Conservation (phyloP, 2,888 invertebrate genomes). For the Polyommatus iphigenia region DNA sequence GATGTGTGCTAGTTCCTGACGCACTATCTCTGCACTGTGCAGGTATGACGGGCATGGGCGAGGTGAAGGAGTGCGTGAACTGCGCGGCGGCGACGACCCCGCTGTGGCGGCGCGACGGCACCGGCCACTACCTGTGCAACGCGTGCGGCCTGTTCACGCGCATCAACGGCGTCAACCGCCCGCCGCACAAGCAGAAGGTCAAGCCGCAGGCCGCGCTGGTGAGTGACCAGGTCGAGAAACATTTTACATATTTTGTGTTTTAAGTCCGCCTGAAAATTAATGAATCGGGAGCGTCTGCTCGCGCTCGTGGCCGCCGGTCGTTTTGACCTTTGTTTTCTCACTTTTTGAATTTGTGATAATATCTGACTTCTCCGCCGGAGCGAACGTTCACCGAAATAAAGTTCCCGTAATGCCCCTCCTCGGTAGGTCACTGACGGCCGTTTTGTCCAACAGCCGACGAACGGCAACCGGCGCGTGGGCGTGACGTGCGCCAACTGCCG, state of each 20-base stretch:
- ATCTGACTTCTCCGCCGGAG: not conserved
- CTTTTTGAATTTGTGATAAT: not conserved
- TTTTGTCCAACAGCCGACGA: slow-evolving; percentile 64
- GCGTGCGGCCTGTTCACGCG: slow-evolving; percentile 97
- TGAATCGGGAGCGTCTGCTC: not conserved
- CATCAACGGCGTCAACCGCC: slow-evolving; percentile 87
- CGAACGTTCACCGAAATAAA: not conserved
- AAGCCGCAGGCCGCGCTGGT: slow-evolving; percentile 82
- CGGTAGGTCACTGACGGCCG: slow-evolving; percentile 11
- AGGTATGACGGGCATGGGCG: slow-evolving; percentile 77
- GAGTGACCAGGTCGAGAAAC: slow-evolving; percentile 33
- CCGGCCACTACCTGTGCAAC: slow-evolving; percentile 99
- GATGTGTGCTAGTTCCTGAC: not conserved
- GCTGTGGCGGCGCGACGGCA: slow-evolving; percentile 98
- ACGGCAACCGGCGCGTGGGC: slow-evolving; percentile 84
- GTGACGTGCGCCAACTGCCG: slow-evolving; percentile 97
- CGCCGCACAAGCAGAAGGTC: slow-evolving; percentile 83
- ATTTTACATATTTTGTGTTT: not conserved
- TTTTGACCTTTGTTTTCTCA: not conserved
- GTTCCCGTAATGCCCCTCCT: not conserved
- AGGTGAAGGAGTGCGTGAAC: slow-evolving; percentile 94
- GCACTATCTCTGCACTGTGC: slow-evolving; percentile 41
- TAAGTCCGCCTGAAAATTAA: not conserved
- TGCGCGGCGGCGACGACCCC: slow-evolving; percentile 95
- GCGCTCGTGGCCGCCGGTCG: not conserved